A percentile compares a stretch with the other conserved stretches of the same genome.
phyloP scores from a whole-genome alignment of 2,888 invertebrate species.

The Ichneumoninae sp. region DNA sequence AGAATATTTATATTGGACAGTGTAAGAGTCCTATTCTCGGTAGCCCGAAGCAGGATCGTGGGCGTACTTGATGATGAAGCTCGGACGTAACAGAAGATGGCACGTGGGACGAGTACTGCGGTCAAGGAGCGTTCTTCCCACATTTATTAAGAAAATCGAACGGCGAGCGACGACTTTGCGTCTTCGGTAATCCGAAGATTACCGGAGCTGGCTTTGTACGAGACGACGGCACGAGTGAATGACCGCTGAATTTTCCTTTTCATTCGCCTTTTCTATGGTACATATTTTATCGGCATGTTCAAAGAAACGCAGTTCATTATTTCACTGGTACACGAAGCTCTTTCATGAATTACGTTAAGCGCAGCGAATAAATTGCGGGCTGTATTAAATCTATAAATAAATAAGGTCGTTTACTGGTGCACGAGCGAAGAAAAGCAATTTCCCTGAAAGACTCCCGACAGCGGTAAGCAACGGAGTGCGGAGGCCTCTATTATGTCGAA shows the following conservation, averaged over 20 bases:
- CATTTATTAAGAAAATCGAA: constrained; percentile 48
- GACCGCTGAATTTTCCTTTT: background rate
- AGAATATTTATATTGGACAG: background rate
- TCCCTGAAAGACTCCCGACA: background rate
- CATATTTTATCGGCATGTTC: background rate
- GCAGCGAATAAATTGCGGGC: background rate
- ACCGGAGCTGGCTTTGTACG: background rate
- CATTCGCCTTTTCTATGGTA: background rate
- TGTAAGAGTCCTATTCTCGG: background rate
- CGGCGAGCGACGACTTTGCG: background rate
- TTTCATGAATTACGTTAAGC: background rate
- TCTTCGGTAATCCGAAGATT: constrained; percentile 7
- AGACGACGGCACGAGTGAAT: background rate
- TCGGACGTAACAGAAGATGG: constrained; percentile 33
- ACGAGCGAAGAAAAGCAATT: constrained; percentile 6
- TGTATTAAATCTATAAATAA: background rate
- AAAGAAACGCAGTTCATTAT: background rate
- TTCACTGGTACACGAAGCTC: background rate
- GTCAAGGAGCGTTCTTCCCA: constrained; percentile 60
- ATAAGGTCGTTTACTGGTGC: constrained; percentile 13
- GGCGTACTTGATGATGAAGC: constrained; percentile 53
- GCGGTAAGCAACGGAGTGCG: background rate
- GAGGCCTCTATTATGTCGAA: constrained; percentile 9
- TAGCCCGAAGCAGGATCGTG: constrained; percentile 24
- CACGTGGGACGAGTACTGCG: constrained; percentile 50